A percentile compares a stretch with the other conserved stretches of the same genome.
Evolutionary conservation across 1,140 invertebrate genomes (phyloP).

Genomic region (Sarcophaga peregrina): DNA sequence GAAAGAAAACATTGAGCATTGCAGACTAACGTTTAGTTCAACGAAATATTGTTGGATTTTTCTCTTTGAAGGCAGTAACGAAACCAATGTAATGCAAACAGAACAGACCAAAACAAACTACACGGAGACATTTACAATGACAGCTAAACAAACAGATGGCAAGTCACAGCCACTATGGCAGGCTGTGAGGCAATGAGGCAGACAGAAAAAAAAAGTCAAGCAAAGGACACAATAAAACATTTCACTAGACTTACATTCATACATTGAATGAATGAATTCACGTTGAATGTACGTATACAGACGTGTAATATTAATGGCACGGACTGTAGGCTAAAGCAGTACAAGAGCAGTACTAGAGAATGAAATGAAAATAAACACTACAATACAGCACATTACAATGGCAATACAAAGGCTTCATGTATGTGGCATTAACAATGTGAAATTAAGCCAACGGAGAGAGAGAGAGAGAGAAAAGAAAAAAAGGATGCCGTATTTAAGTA

Average conservation of each 20-base stretch:
- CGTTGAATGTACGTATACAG: too few species aligned
- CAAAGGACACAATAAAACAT: constrained; percentile 5
- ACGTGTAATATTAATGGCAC: too few species aligned
- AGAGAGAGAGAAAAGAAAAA: background rate
- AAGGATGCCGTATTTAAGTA: constrained; percentile 45
- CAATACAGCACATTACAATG: background rate
- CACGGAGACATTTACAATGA: background rate
- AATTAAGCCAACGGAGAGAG: too few species aligned
- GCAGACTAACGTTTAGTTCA: too few species aligned
- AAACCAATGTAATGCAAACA: background rate
- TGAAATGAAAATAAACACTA: background rate
- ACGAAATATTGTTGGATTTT: too few species aligned
- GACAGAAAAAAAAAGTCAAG: background rate
- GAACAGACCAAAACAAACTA: background rate
- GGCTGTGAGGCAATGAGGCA: too few species aligned
- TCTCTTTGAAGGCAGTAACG: too few species aligned
- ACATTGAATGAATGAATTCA: background rate
- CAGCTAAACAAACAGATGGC: background rate
- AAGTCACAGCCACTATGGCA: background rate
- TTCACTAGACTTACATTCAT: background rate
- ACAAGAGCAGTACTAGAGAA: background rate
- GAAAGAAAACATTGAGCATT: too few species aligned
- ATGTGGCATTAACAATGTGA: too few species aligned
- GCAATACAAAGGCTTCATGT: background rate
- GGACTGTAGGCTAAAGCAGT: too few species aligned